Evolutionary conservation across 2,797 vertebrate genomes (phyloP).

Genomic region (Cuculus canorus): DNA sequence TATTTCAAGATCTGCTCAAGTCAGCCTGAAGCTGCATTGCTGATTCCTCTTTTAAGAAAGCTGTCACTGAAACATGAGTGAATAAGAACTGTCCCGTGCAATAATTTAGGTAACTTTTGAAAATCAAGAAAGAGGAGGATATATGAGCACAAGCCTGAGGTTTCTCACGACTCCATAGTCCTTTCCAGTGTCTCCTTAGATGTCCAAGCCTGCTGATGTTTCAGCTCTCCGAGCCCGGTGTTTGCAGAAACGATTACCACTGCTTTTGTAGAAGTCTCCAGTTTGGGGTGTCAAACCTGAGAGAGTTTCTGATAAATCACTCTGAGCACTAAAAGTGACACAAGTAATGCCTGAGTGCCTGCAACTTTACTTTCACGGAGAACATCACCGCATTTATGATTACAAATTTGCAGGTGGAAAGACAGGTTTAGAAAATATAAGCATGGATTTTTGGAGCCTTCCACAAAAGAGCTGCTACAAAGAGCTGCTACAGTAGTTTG

Average conservation of each 20-base stretch:
- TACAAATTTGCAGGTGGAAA: not conserved
- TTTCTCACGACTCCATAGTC: not conserved
- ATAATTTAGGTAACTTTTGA: not conserved
- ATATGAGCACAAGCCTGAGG: not conserved
- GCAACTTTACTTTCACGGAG: no score
- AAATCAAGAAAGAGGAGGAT: not conserved
- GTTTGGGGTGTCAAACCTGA: not conserved
- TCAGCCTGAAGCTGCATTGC: not conserved
- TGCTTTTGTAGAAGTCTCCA: not conserved
- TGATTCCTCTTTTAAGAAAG: not conserved
- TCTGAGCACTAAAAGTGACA: not conserved
- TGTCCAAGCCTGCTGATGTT: not conserved
- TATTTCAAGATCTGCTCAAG: not conserved
- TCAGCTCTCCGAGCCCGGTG: not conserved
- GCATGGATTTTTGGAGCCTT: not conserved
- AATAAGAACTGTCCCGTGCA: not conserved
- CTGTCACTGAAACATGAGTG: not conserved
- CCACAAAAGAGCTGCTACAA: not conserved
- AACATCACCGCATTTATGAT: not conserved
- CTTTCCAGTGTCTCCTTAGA: not conserved
- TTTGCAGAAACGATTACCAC: rapidly evolving
- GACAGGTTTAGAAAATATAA: not conserved
- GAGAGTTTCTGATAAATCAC: not conserved
- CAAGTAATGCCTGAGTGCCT: not conserved
- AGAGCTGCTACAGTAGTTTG: not conserved